These are phyloP conservation scores for human DNA, from an alignment of 2,113 vertebrate genomes.

Conservation along the genomic window GRCh38 chr11:110169001-110169500, in stretches of 20 bases:
- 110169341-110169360: not conserved
- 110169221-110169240: slow-evolving; percentile 73
- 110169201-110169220: slow-evolving; percentile 62
- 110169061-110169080: slow-evolving; percentile 38
- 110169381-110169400: not conserved
- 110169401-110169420: slow-evolving; percentile 1
- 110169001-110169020: slow-evolving; percentile 20
- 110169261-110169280: slow-evolving; percentile 78
- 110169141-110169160: slow-evolving; percentile 77
- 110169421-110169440: not conserved
- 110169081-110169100: slow-evolving; percentile 59
- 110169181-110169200: slow-evolving; percentile 52
- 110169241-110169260: slow-evolving; percentile 72
- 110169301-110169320: slow-evolving; percentile 42
- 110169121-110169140: slow-evolving; percentile 66
- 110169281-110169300: slow-evolving; percentile 52
- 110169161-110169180: slow-evolving; percentile 75
- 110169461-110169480: not conserved
- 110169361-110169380: not conserved
- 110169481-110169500: slow-evolving; percentile 31
- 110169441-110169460: slow-evolving; percentile 30
- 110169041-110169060: not conserved
- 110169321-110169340: not conserved
- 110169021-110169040: slow-evolving; percentile 45
- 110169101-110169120: slow-evolving; percentile 51